Conservation (phyloP, 2,797 vertebrate species). For the Sylvia borin region DNA sequence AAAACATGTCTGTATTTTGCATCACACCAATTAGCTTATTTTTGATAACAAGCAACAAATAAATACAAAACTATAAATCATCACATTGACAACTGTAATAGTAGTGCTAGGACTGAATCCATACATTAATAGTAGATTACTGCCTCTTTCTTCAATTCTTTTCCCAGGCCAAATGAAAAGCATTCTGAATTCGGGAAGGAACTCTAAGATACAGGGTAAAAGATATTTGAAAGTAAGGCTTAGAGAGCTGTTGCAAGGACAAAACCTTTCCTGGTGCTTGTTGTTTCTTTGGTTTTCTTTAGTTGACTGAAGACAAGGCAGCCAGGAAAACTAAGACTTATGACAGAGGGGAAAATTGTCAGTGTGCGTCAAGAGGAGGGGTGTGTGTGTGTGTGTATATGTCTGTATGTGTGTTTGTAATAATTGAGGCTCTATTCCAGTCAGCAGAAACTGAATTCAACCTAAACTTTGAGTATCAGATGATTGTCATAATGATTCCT, state of each 20-base stretch:
- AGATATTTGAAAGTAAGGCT: not conserved
- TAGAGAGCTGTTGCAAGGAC: not conserved
- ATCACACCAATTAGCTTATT: not conserved
- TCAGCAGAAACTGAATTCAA: slow-evolving; percentile 22
- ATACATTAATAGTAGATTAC: not conserved
- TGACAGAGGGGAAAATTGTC: not conserved
- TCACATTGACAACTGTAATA: not conserved
- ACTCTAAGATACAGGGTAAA: slow-evolving; percentile 31
- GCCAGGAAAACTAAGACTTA: not conserved
- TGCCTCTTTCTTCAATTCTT: not conserved
- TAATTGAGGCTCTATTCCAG: not conserved
- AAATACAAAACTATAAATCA: not conserved
- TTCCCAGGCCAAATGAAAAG: not conserved
- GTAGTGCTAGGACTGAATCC: not conserved
- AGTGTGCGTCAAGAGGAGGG: accelerated
- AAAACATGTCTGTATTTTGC: not conserved
- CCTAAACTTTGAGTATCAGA: slow-evolving; percentile 58
- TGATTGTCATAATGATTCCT: slow-evolving; percentile 36
- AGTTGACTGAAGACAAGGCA: not conserved
- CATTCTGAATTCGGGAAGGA: slow-evolving; percentile 50
- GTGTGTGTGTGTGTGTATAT: not conserved
- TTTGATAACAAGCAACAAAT: not conserved
- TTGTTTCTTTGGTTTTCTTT: not conserved
- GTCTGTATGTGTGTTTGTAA: not conserved
- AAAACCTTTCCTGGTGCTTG: not conserved